Percentiles rank a stretch among this genome's conserved stretches.
phyloP scores from a whole-genome alignment of 2,888 invertebrate species.

The Scaptomyza caliginosa region DNA sequence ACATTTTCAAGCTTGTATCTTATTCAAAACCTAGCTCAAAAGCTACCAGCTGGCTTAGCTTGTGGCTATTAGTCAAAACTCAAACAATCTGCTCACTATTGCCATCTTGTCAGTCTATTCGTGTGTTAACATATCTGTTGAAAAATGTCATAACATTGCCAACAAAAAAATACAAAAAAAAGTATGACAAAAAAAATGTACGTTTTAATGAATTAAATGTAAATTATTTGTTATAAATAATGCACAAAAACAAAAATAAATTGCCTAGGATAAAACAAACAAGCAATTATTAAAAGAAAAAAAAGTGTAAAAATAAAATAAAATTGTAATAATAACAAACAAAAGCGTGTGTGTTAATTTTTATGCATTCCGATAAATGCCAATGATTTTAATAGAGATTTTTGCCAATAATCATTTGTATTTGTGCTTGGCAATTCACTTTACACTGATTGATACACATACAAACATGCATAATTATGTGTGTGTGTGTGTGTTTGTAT shows the following conservation, averaged over 20 bases:
- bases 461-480: neutral
- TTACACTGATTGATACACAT: conserved; percentile 18
- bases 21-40: too few relatives aligned
- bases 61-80: too few relatives aligned
- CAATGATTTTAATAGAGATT: conserved; percentile 24
- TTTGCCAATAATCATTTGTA: conserved; percentile 12
- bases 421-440: conserved; percentile 47
- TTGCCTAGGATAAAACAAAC: neutral
- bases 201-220: conserved; percentile 19
- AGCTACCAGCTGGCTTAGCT: too few relatives aligned
- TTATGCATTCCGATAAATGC: conserved; percentile 37
- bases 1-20: too few relatives aligned
- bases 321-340: neutral
- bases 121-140: conserved; percentile 1
- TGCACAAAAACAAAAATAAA: conserved; percentile 22
- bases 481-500: neutral
- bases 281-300: neutral
- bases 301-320: conserved; percentile 1
- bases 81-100: neutral
- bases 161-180: conserved; percentile 3
- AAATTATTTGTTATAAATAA: conserved; percentile 40
- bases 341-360: conserved; percentile 30
- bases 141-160: conserved; percentile 31
- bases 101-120: neutral
- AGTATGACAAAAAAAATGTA: neutral